Conservation (phyloP, 2,888 invertebrate genomes). For the Caenorhabditis virilis region DNA sequence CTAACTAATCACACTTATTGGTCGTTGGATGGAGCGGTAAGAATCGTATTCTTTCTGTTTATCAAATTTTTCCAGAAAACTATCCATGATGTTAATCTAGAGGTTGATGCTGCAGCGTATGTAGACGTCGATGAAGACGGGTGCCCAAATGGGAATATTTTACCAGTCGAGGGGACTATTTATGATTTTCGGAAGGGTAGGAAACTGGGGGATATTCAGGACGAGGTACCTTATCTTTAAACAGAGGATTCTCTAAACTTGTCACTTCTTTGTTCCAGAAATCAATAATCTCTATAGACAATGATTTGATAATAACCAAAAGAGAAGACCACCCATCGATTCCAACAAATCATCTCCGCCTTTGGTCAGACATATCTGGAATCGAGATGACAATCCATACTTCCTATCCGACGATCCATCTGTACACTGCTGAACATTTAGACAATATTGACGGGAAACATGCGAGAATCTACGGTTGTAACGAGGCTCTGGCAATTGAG, state of each 20-base stretch:
- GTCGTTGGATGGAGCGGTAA: slow-evolving; percentile 52
- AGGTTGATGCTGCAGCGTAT: slow-evolving; percentile 32
- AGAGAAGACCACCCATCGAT: background rate
- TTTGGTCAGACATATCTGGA: slow-evolving; percentile 41
- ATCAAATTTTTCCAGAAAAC: slow-evolving; percentile 15
- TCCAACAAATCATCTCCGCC: slow-evolving; percentile 1
- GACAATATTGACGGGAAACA: slow-evolving; percentile 23
- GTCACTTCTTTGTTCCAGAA: too few species aligned
- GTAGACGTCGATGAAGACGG: slow-evolving; percentile 37
- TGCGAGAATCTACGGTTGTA: slow-evolving; percentile 24
- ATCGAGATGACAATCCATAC: slow-evolving; percentile 46
- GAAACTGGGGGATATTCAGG: slow-evolving; percentile 1
- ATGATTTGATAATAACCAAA: background rate
- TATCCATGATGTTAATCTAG: slow-evolving; percentile 30
- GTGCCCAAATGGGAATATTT: slow-evolving; percentile 39
- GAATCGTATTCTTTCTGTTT: background rate
- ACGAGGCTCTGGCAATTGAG: slow-evolving; percentile 50
- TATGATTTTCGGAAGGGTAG: slow-evolving; percentile 15
- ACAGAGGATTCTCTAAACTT: too few species aligned
- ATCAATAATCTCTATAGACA: background rate
- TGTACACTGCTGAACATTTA: slow-evolving; percentile 43
- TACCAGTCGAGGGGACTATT: slow-evolving; percentile 8
- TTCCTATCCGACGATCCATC: slow-evolving; percentile 49
- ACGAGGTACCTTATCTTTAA: too few species aligned
- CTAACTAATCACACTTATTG: slow-evolving; percentile 55